Evolutionary conservation across 2,113 vertebrate species (phyloP).

Genomic region (Perca flavescens): DNA sequence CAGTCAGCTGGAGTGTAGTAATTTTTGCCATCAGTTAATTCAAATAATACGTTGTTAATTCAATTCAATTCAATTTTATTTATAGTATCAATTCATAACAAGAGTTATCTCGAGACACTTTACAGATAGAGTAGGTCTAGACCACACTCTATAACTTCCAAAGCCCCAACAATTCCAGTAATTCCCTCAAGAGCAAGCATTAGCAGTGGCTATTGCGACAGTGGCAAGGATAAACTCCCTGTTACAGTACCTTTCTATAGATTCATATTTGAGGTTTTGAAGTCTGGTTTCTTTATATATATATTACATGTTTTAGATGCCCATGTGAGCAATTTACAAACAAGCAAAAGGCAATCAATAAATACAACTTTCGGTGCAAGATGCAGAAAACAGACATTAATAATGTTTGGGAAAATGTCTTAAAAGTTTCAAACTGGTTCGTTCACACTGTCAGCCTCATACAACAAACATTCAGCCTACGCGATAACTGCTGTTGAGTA

Average conservation of each 20-base stretch:
- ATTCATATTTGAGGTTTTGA: neutral
- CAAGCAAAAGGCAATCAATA: neutral
- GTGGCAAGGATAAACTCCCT: too few species aligned
- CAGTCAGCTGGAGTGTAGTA: neutral
- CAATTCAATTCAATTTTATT: too few species aligned
- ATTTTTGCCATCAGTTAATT: neutral
- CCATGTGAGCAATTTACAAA: too few species aligned
- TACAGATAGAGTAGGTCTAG: too few species aligned
- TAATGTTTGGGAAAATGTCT: neutral
- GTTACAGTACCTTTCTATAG: neutral
- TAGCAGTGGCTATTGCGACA: too few species aligned
- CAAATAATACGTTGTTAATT: neutral
- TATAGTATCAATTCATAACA: too few species aligned
- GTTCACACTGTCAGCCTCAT: neutral
- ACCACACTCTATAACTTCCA: too few species aligned
- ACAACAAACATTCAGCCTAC: neutral
- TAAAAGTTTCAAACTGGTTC: neutral
- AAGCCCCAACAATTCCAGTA: too few species aligned
- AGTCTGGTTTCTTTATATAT: neutral
- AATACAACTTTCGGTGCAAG: neutral
- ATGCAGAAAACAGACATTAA: neutral
- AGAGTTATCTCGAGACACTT: too few species aligned
- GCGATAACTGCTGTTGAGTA: neutral
- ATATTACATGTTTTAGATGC: neutral
- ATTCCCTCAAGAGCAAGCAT: too few species aligned